Base-by-base conservation (phyloP, 2,888 invertebrate species). In the Drosophila pegasa region DNA sequence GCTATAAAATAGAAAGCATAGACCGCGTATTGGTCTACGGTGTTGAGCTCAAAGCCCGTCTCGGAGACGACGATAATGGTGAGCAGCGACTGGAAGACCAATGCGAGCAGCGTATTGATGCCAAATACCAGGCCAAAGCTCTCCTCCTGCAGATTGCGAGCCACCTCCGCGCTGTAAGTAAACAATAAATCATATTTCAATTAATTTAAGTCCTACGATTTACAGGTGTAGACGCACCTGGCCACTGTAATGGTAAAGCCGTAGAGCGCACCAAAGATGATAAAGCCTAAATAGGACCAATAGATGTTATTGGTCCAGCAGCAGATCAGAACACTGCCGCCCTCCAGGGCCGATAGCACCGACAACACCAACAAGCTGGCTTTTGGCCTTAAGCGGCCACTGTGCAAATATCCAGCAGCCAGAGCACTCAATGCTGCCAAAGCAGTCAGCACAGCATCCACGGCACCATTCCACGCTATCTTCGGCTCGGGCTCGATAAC, bases 91-190 rank as follows among this genome's bases (percentile, higher is more conserved):
- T 98, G 98, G 0, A 97, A 91, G 0, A 94, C 90, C 4, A 98
- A 93, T 4, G 97, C 97, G 0, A 96, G 72, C 61, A 98, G 95
- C 0, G 96, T 97, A 92, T 98, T 98, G 77, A 98, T 94, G 5
- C 98, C 98, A 92, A 98, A 98, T 74, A 98, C 95, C 4, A 98
- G 93, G 0, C 97, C 98, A 91, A 96, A 98, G 91, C 97, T 97
- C 55, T 97, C 97, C 80, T 96, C 95, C 59, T 94, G 94, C 63
- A 98, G 93, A 71, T 95, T 93, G 71, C 95, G 94, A 0, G 98
- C 98, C 56, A 98, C 96, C 93, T 98, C 97, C 48, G 96, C 95
- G 91, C 97, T 98, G 90, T 70, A 93, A 84, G 56, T 6, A 16
- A 37, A 37, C n/a, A 9, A 25, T 20, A 55, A 25, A 22, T 1